These are phyloP conservation scores for Scarus forsteni DNA, from an alignment of 2,797 vertebrate genomes.

Conservation along the genomic window DNA sequence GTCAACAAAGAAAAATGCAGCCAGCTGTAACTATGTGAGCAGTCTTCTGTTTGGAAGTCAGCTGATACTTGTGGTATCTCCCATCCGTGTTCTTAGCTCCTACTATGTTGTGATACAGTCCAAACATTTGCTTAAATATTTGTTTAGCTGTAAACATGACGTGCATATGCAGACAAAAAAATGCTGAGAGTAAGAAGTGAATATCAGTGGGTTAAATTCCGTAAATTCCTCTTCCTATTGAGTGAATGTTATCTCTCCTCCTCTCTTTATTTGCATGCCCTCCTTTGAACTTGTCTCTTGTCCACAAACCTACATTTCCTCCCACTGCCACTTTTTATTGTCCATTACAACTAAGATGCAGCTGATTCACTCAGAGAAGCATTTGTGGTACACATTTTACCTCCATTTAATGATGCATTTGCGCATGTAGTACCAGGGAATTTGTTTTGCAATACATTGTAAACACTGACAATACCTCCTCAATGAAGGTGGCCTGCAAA, in stretches of 20 bases:
- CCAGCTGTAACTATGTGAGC: no score
- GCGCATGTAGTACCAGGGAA: no score
- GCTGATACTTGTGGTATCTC: no score
- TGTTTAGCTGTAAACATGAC: background rate
- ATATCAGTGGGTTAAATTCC: slow-evolving; percentile 28
- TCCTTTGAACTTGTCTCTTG: slow-evolving; percentile 15
- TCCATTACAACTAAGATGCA: background rate
- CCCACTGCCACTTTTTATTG: background rate
- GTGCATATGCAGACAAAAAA: background rate
- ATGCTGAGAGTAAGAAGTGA: background rate
- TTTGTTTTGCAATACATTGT: no score
- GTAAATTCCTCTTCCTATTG: slow-evolving; percentile 21
- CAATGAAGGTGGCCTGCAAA: no score
- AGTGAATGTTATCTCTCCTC: background rate
- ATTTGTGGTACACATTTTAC: no score
- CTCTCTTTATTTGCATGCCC: slow-evolving; percentile 6
- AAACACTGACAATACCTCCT: no score
- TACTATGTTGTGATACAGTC: background rate
- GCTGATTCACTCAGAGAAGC: background rate
- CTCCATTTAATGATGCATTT: no score
- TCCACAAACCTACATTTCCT: background rate
- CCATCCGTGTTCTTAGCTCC: no score
- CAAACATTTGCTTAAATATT: slow-evolving; percentile 4
- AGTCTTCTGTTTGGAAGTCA: no score
- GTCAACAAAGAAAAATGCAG: no score